Evolutionary conservation across 1,140 invertebrate species (phyloP).

Genomic region (Oedothorax gibbosus): DNA sequence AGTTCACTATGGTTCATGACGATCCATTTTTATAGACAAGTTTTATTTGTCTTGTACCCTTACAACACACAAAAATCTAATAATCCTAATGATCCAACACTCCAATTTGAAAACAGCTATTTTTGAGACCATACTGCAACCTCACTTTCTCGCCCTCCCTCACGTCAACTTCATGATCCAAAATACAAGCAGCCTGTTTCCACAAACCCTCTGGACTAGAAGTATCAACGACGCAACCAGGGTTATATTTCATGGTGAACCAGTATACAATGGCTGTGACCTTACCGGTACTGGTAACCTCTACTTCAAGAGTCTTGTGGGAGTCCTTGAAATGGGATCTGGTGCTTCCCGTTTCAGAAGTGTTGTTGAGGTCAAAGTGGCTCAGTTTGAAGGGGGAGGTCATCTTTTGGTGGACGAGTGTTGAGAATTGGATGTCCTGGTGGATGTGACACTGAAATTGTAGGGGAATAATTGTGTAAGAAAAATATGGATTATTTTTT

Average conservation of each 20-base stretch:
- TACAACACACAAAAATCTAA: background rate
- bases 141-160: conserved; percentile 28
- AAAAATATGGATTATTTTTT: too few species aligned
- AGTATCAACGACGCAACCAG: conserved; percentile 5
- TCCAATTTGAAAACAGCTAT: conserved; percentile 49
- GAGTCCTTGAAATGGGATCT: background rate
- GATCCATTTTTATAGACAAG: too few species aligned
- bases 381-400: conserved; percentile 39
- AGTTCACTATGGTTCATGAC: too few species aligned
- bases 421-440: conserved; percentile 50
- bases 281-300: conserved; percentile 23
- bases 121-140: conserved; percentile 42
- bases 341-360: conserved; percentile 16
- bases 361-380: conserved; percentile 31
- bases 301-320: conserved; percentile 10
- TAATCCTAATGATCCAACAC: background rate
- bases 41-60: too few species aligned
- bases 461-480: too few species aligned
- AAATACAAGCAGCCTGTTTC: conserved; percentile 42
- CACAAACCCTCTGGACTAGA: conserved; percentile 20
- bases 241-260: conserved; percentile 35
- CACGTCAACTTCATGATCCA: conserved; percentile 30
- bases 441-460: conserved; percentile 41
- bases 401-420: conserved; percentile 29
- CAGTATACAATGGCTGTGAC: conserved; percentile 45